Conservation (phyloP, 1,140 invertebrate genomes). For the Scaptomyza pallida region DNA sequence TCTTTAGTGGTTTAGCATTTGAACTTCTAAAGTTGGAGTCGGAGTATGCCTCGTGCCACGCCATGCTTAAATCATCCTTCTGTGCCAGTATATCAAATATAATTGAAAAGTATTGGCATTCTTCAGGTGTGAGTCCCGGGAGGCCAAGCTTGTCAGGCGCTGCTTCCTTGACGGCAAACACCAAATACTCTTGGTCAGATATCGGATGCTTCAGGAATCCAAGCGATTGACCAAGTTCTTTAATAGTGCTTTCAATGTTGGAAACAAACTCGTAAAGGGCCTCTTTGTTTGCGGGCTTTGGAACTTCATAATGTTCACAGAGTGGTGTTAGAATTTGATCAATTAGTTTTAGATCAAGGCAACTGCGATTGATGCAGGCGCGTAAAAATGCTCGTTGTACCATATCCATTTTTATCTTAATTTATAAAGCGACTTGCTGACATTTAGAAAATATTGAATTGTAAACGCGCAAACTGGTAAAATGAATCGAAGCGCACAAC, state of each 20-base stretch:
- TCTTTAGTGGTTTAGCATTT: constrained; percentile 30
- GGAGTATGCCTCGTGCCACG: constrained; percentile 59
- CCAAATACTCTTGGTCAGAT: constrained; percentile 54
- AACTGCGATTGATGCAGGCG: constrained; percentile 64
- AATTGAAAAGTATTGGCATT: constrained; percentile 65
- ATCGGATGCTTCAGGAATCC: constrained; percentile 52
- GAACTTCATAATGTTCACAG: constrained; percentile 42
- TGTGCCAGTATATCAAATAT: constrained; percentile 55
- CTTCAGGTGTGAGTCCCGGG: constrained; percentile 49
- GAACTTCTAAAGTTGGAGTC: constrained; percentile 15
- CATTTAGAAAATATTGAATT: not conserved
- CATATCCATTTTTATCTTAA: constrained; percentile 33
- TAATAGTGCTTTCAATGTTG: constrained; percentile 44
- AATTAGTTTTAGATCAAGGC: constrained; percentile 45
- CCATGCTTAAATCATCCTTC: constrained; percentile 40
- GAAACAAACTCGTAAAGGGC: constrained; percentile 42
- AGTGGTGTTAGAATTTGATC: constrained; percentile 50
- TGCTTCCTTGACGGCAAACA: constrained; percentile 56
- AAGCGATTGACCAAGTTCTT: constrained; percentile 40
- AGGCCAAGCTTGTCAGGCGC: constrained; percentile 46
- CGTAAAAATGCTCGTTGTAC: constrained; percentile 56
- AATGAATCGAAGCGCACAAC: constrained; percentile 5
- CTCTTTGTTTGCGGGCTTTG: constrained; percentile 47
- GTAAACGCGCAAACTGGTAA: not conserved
- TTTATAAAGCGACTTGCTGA: not conserved